phyloP scores from a whole-genome alignment of 1,140 invertebrate species.

The Acyrthosiphon pisum region DNA sequence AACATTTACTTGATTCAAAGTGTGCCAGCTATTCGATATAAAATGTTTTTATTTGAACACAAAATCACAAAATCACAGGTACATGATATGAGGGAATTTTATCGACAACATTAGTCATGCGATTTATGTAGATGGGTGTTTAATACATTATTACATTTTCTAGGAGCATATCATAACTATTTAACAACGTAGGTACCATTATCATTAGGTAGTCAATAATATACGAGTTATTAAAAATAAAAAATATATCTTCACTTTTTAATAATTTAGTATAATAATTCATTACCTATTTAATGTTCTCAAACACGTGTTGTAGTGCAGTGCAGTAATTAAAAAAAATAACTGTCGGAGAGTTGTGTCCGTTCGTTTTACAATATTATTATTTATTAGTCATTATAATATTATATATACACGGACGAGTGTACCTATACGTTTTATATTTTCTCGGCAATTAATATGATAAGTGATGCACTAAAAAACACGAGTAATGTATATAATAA shows the following conservation, averaged over 20 bases:
- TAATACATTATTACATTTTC: not conserved
- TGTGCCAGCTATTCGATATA: not conserved
- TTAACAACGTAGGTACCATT: not conserved
- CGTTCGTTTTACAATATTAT: conserved; percentile 16
- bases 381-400: conserved; percentile 7
- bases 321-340: conserved; percentile 9
- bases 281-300: not conserved
- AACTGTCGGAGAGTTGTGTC: not conserved
- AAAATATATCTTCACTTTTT: not conserved
- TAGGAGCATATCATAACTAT: not conserved
- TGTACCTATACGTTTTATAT: not conserved
- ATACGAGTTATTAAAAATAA: not conserved
- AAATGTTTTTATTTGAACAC: not conserved
- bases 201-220: not conserved
- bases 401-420: not conserved
- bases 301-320: not conserved
- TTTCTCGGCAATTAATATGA: conserved; percentile 35
- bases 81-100: not conserved
- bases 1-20: not conserved
- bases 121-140: not conserved
- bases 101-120: not conserved
- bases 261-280: not conserved
- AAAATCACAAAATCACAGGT: too few species aligned
- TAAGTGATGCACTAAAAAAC: conserved; percentile 44
- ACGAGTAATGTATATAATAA: not conserved